Percentiles rank a stretch among this genome's conserved stretches.
These are phyloP conservation scores for Pararge aegeria DNA, from an alignment of 1,140 invertebrate species.

Conservation along the genomic window DNA sequence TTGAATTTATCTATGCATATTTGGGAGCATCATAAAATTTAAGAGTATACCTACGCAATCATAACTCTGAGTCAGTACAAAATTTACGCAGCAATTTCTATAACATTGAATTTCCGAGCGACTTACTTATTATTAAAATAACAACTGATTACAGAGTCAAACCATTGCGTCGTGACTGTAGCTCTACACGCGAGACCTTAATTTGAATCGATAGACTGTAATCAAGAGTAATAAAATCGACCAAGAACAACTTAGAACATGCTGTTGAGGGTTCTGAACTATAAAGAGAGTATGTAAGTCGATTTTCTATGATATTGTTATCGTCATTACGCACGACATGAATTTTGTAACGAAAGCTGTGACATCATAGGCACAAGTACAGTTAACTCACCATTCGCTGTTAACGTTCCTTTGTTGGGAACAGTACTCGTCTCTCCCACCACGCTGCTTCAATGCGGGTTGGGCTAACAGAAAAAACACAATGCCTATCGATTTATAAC, in stretches of 20 bases:
- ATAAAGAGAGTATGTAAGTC: not conserved
- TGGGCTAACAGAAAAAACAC: no score
- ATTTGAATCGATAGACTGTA: constrained; percentile 3
- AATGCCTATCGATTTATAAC: no score
- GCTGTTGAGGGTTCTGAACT: not conserved
- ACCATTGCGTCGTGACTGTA: not conserved
- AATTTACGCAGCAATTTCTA: not conserved
- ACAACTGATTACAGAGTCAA: not conserved
- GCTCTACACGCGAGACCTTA: not conserved
- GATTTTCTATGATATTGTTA: not conserved
- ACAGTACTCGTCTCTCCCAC: no score
- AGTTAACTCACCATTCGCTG: no score
- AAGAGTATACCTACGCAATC: no score
- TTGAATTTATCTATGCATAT: no score
- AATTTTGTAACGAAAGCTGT: no score
- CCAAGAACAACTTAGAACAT: not conserved
- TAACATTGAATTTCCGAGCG: not conserved
- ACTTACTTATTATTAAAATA: not conserved
- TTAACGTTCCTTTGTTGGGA: no score
- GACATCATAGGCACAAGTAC: no score
- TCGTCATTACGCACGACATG: not conserved
- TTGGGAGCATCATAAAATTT: no score
- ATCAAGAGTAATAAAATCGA: constrained; percentile 1
- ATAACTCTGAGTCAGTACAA: not conserved
- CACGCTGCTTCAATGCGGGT: no score